Conservation (phyloP, 1,140 invertebrate genomes). For the Bombus affinis region DNA sequence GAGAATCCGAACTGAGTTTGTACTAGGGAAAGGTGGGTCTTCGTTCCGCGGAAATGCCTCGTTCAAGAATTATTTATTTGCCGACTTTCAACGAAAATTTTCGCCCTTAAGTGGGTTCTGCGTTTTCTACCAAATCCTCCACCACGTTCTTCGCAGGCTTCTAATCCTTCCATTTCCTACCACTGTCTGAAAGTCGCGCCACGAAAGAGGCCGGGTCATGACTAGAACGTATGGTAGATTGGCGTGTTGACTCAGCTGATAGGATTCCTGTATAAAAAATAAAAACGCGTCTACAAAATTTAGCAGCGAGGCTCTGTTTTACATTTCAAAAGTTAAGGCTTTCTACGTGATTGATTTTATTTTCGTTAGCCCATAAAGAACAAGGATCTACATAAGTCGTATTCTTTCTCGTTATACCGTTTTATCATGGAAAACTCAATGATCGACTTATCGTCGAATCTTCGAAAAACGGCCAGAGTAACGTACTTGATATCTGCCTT, state of each 20-base stretch:
- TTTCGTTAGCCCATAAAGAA: background rate
- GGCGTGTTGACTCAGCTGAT: background rate
- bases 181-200: background rate
- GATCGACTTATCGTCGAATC: no score
- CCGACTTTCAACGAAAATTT: slow-evolving; percentile 66
- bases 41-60: slow-evolving; percentile 61
- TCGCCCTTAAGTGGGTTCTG: slow-evolving; percentile 57
- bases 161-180: slow-evolving; percentile 7
- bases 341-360: background rate
- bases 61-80: slow-evolving; percentile 66
- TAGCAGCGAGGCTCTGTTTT: background rate
- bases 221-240: background rate
- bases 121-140: slow-evolving; percentile 25
- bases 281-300: background rate
- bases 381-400: no score
- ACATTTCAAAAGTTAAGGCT: background rate
- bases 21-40: slow-evolving; percentile 67
- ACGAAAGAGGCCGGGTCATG: no score
- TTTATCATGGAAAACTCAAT: no score
- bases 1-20: slow-evolving; percentile 41
- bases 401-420: no score
- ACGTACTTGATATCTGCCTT: no score
- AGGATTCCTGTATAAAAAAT: background rate
- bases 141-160: background rate
- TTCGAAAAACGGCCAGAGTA: no score